phyloP scores from a whole-genome alignment of 2,113 vertebrate species.

The Phalacrocorax carbo region DNA sequence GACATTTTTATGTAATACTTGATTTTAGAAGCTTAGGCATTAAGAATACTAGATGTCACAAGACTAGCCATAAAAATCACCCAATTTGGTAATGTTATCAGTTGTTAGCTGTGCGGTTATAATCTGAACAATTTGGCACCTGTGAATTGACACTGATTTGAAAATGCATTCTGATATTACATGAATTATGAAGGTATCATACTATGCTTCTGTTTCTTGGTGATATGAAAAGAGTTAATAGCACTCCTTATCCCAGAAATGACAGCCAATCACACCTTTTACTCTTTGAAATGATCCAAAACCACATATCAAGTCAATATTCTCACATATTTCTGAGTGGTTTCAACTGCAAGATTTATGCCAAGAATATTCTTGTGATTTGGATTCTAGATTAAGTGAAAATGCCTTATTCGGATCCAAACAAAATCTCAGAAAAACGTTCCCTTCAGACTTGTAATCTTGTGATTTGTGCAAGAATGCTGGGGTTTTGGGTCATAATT shows the following conservation, averaged over 20 bases:
- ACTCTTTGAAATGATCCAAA: conserved; percentile 47
- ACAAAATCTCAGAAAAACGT: conserved; percentile 18
- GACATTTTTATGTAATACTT: background rate
- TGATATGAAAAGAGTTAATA: background rate
- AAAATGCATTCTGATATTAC: background rate
- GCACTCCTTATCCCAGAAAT: background rate
- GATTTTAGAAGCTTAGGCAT: background rate
- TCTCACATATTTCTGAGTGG: conserved; percentile 4
- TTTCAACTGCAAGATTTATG: background rate
- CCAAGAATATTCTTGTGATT: conserved; percentile 44
- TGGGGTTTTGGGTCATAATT: conserved; percentile 19
- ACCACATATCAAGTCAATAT: conserved; percentile 45
- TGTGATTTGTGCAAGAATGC: conserved; percentile 48
- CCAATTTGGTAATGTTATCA: background rate
- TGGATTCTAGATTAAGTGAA: conserved; percentile 42
- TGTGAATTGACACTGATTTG: background rate
- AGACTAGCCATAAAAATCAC: background rate
- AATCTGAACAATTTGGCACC: background rate
- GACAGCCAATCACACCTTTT: conserved; percentile 36
- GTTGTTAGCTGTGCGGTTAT: background rate
- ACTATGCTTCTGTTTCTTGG: background rate
- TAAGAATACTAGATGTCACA: background rate
- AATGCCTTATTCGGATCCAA: conserved; percentile 33
- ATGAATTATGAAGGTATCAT: background rate
- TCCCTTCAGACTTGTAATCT: conserved; percentile 25